A percentile compares a stretch with the other conserved stretches of the same genome.
Conservation (phyloP, 2,888 invertebrate species). For the Cryptosula pallasiana region DNA sequence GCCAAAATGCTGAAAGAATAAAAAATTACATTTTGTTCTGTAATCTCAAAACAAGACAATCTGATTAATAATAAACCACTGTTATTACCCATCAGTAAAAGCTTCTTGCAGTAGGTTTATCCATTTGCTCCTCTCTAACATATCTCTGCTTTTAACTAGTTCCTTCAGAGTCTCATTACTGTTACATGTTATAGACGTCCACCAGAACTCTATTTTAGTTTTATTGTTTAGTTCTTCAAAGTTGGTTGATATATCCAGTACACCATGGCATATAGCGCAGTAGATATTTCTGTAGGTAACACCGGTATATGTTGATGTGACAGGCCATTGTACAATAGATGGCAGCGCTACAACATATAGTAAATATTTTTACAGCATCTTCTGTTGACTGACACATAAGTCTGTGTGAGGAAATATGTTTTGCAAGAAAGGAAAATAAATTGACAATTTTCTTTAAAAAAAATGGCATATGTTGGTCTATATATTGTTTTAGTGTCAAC, state of each 20-base stretch:
- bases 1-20: too few species aligned
- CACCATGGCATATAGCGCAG: slow-evolving; percentile 18
- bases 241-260: background rate
- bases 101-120: background rate
- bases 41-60: too few species aligned
- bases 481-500: too few species aligned
- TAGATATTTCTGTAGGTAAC: slow-evolving; percentile 17
- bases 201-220: background rate
- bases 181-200: background rate
- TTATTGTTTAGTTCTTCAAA: background rate
- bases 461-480: too few species aligned
- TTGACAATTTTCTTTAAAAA: too few species aligned
- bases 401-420: too few species aligned
- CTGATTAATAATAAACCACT: too few species aligned
- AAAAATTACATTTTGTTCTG: too few species aligned
- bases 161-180: background rate
- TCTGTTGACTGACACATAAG: too few species aligned
- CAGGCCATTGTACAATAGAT: background rate
- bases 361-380: too few species aligned
- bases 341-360: background rate
- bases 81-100: background rate
- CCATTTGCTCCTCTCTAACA: background rate
- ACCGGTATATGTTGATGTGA: background rate
- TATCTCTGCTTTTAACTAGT: background rate
- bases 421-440: too few species aligned